Evolutionary conservation across 2,113 vertebrate genomes (phyloP), one percentile per base, ranked within the genome.

Genomic region (Gavia stellata): DNA sequence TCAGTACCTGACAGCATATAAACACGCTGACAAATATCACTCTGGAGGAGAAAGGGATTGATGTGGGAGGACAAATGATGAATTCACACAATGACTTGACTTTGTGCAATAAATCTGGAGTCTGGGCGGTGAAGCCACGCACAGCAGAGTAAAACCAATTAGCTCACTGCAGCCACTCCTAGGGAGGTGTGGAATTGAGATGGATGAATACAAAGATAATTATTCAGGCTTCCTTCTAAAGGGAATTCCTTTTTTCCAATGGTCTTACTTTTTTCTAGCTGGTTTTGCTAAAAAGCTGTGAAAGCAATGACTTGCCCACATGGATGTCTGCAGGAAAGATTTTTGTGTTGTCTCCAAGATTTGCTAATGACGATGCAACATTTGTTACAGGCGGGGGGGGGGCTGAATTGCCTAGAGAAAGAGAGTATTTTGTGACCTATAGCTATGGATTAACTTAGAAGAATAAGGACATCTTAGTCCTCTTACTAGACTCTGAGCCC

Each of bases 151-250:
- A 90, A 95, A 95, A 95, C 62, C 93, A 94, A 96, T 95, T 95
- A 96, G 84, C 81, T 81, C 53, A 77, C 53, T 90, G 70, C 66
- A 92, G 86, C 73, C 93, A 66, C 58, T 94, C 70, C 91, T 75
- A 70, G 53, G 80, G 91, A 96, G 84, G 89, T 40, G 86, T 50
- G 80, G 94, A 94, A 82, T 82, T 82, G 94, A 97, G 85, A 96
- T 53, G 55, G 93, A 93, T 92, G 89, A 91, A 86, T 67, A 83
- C 50, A 79, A 72, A 71, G 79, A 86, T 78, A 95, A 97, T 93
- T 90, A 94, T 91, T 92, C 89, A 90, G 87, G 62, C 34, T 90
- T 70, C 56, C 79, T 90, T 70, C 84, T 91, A 94, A 85, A 72
- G 47, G 55, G 72, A 91, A n/a, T 71, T 88, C 33, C 19, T 34